A percentile compares a stretch with the other conserved stretches of the same genome.
phyloP scores from a whole-genome alignment of 37 sponge, comb jelly and placozoan species.

The Axinella damicornis region DNA sequence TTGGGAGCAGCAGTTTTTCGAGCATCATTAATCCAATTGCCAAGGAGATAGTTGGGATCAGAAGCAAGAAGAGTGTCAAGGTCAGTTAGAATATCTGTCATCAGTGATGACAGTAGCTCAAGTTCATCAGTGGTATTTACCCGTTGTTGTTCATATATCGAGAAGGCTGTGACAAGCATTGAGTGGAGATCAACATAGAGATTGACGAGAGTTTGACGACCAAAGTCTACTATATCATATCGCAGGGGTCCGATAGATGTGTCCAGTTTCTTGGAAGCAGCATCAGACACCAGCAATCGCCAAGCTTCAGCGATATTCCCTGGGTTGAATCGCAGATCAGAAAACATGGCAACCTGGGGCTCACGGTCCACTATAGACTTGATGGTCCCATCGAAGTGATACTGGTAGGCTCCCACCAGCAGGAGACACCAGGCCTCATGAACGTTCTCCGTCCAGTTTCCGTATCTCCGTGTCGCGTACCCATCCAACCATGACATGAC shows the following conservation, averaged over 20 bases:
- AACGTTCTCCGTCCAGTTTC: slow-evolving; percentile 2
- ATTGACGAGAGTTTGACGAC: slow-evolving; percentile 55
- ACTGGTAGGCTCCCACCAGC: slow-evolving; percentile 33
- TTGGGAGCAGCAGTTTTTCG: slow-evolving; percentile 3
- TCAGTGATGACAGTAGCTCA: neutral
- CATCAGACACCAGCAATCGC: slow-evolving; percentile 17
- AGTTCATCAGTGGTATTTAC: neutral
- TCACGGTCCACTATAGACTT: slow-evolving; percentile 5
- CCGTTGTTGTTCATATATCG: neutral
- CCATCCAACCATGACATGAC: slow-evolving; percentile 37
- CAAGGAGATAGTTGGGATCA: slow-evolving; percentile 65
- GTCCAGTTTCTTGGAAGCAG: neutral
- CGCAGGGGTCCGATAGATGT: slow-evolving; percentile 37
- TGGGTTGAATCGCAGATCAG: neutral
- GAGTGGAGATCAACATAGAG: slow-evolving; percentile 45
- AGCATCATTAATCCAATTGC: slow-evolving; percentile 72
- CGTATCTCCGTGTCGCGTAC: slow-evolving; percentile 55
- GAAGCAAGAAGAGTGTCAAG: slow-evolving; percentile 49
- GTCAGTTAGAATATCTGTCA: slow-evolving; percentile 35
- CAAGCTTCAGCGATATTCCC: slow-evolving; percentile 30
- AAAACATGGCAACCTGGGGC: slow-evolving; percentile 6
- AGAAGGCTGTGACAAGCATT: slow-evolving; percentile 10
- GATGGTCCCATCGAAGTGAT: slow-evolving; percentile 9
- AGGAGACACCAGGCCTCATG: slow-evolving; percentile 48
- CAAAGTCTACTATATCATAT: slow-evolving; percentile 74